These are phyloP conservation scores for Diadema setosum DNA, from an alignment of 35 echinoderm and acorn worm species.

Conservation along the genomic window DNA sequence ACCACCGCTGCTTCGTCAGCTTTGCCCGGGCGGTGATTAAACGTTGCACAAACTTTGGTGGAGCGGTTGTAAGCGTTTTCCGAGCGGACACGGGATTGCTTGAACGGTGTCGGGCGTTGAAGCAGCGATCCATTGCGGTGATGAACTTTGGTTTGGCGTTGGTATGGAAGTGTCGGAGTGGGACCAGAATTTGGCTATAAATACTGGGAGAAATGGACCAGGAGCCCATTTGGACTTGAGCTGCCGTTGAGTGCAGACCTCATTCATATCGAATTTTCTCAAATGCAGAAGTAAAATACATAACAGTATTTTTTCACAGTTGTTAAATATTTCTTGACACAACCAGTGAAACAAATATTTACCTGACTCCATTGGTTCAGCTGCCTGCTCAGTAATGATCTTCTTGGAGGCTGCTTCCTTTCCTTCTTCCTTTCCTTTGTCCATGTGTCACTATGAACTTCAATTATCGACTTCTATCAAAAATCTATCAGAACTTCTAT, in stretches of 20 bases:
- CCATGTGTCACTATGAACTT: neutral
- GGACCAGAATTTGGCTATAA: too few relatives aligned
- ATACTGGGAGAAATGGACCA: too few relatives aligned
- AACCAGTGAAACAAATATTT: neutral
- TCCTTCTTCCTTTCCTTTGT: neutral
- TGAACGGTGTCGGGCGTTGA: neutral
- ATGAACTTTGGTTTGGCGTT: slow-evolving; percentile 11
- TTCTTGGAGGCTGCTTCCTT: slow-evolving; percentile 4
- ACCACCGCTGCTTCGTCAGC: neutral
- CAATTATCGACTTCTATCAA: slow-evolving; percentile 7
- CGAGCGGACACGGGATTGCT: slow-evolving; percentile 8
- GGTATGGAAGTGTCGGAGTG: neutral
- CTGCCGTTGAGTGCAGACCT: too few relatives aligned
- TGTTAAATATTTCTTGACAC: neutral
- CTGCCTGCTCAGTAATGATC: slow-evolving; percentile 20
- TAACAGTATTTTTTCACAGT: neutral
- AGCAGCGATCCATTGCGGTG: slow-evolving; percentile 4
- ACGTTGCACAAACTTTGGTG: neutral
- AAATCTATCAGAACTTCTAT: neutral
- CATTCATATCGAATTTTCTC: too few relatives aligned
- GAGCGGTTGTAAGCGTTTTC: neutral
- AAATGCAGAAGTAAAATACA: neutral
- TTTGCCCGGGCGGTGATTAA: slow-evolving; percentile 5
- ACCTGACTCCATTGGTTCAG: slow-evolving; percentile 10
- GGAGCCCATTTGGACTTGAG: too few relatives aligned